Base-by-base conservation (phyloP, 2,797 vertebrate genomes). In the Remorina albescens region DNA sequence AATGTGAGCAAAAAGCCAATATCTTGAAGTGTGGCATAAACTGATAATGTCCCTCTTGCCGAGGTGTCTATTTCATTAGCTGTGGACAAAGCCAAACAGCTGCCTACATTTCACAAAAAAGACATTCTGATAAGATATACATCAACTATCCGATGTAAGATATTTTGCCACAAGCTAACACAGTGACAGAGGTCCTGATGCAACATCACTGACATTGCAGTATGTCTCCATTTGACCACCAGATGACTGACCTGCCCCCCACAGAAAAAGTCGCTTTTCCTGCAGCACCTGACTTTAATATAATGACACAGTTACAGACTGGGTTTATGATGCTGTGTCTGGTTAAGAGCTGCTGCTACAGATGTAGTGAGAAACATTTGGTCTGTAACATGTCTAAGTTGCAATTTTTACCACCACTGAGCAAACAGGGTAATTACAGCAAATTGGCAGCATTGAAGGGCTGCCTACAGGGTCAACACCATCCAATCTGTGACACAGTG, bases 381-480 rank as follows among this genome's bases (percentile, higher is more conserved):
- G 41, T 58, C 64, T 76, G 70, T 49, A 7, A 32, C 68, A 65
- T 81, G 51, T 73, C 82, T 62, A 84, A 84, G 26, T 71, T 66
- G 44, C 50, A 74, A 81, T 80, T 87, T 72, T 76, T 86, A 0
- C 78, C 69, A 73, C 5, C 34, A 61, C 8, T 49, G 66, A 79
- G 69, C 73, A 77, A 85, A 73, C 66, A 58, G 64, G 37, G 54
- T 71, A 73, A 86, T 89, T 59, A 81, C 56, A 57, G 65, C 28
- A 77, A 58, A 85, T 86, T 60, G 84, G 75, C 66, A 67, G 69
- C 41, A 66, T 37, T 78, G 65, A 82, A 69, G 56, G 4, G 0
- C 54, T 25, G 41, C 73, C 72, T 75, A 69, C 71, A 74, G 41
- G 78, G 58, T 74, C 69, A 81, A 49, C 47, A 30, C 12, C 34